Percentiles rank a stretch among this genome's conserved stretches.
phyloP scores from a whole-genome alignment of 2,797 vertebrate species.

The Brachyrhaphis roseni region DNA sequence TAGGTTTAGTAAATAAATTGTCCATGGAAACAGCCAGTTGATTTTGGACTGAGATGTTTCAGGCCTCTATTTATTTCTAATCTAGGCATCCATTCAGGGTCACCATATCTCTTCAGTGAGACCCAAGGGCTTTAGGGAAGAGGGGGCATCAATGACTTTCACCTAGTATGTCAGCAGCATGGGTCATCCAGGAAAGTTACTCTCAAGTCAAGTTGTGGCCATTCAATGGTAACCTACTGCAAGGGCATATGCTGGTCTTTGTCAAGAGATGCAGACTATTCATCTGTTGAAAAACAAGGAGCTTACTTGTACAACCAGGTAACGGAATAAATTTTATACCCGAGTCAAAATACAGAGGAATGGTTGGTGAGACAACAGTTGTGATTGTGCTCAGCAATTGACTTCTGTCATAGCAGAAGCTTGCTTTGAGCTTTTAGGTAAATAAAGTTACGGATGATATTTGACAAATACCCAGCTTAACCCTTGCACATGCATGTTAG shows the following conservation, averaged over 20 bases:
- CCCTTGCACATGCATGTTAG: slow-evolving; percentile 87
- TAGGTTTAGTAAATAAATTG: slow-evolving; percentile 1
- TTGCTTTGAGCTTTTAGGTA: slow-evolving; percentile 58
- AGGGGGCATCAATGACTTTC: slow-evolving; percentile 52
- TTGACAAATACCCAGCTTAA: slow-evolving; percentile 80
- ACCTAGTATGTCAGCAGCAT: slow-evolving; percentile 74
- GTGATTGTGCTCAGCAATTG: slow-evolving; percentile 22
- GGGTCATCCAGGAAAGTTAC: slow-evolving; percentile 83
- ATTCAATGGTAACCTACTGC: slow-evolving; percentile 83
- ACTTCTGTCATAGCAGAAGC: slow-evolving; percentile 52
- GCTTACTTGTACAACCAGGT: slow-evolving; percentile 57
- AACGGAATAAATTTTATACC: slow-evolving; percentile 25
- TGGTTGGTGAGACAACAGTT: slow-evolving; percentile 8
- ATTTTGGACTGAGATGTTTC: slow-evolving; percentile 36
- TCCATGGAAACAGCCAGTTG: background rate
- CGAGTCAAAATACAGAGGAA: slow-evolving; percentile 18
- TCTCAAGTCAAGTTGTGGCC: slow-evolving; percentile 87
- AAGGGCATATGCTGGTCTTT: slow-evolving; percentile 80
- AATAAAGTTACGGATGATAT: slow-evolving; percentile 51
- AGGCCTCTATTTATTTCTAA: slow-evolving; percentile 18
- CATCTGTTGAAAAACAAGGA: slow-evolving; percentile 55
- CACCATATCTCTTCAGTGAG: slow-evolving; percentile 68
- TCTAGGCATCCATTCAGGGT: slow-evolving; percentile 66
- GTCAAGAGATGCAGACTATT: slow-evolving; percentile 73
- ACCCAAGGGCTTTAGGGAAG: slow-evolving; percentile 54